phyloP scores from a whole-genome alignment of 1,140 invertebrate species.

The Drosophila saltans region DNA sequence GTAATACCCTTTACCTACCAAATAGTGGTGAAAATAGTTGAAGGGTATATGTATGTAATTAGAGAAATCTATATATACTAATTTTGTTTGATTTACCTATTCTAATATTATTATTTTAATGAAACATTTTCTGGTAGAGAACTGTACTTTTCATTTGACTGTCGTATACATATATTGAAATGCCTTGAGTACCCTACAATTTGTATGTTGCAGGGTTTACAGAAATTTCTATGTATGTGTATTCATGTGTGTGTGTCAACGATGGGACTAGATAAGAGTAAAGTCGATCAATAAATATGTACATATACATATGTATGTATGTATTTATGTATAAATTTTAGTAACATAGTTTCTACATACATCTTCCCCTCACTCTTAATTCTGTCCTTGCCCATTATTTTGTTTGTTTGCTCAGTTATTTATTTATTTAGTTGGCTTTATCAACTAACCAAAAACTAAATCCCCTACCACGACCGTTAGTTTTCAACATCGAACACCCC shows the following conservation, averaged over 20 bases:
- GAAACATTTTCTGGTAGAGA: no score
- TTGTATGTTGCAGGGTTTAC: not conserved
- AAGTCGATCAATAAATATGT: conserved; percentile 2
- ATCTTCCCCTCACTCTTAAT: not conserved
- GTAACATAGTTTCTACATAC: conserved; percentile 7
- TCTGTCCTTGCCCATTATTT: conserved; percentile 4
- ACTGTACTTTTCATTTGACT: no score
- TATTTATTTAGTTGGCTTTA: conserved; percentile 38
- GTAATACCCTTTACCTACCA: not conserved
- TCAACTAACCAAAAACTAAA: conserved; percentile 37
- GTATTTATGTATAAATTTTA: conserved; percentile 5
- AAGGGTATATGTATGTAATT: no score
- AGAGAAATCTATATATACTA: no score
- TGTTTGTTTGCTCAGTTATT: conserved; percentile 1
- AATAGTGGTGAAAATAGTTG: no score
- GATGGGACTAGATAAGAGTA: conserved; percentile 4
- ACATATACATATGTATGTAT: conserved; percentile 1
- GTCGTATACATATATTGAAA: no score
- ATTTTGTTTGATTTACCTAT: no score
- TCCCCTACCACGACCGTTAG: not conserved
- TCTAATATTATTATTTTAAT: no score
- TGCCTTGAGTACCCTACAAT: not conserved
- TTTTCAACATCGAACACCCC: not conserved
- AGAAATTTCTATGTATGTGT: not conserved
- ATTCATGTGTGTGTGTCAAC: not conserved